Evolutionary conservation across 2,797 vertebrate genomes (phyloP), one percentile per base, ranked within the genome.

Genomic region (Poliocrania exsul): DNA sequence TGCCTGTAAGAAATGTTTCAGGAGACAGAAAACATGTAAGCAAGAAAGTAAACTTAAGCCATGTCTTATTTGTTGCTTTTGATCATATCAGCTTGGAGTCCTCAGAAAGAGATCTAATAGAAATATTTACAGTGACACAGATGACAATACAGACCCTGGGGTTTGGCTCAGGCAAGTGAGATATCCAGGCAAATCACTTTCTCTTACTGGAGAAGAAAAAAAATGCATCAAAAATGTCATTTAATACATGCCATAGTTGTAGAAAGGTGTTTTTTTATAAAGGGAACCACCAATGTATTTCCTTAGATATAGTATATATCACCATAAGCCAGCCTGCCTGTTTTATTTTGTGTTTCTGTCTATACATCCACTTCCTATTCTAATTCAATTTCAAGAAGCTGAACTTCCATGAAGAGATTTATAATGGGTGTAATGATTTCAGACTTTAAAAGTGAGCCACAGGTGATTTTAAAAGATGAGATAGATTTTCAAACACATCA

Each of bases 151-250:
- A 23, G 28, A 62, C 58, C 50, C 37, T 65, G 80, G 69, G 56
- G 19, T 81, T 88, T 81, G 49, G 25, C 53, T 91, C 72, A 94
- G 78, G 40, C 74, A 91, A 87, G 25, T 53, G 83, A 67, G 17
- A 87, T 85, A 80, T 64, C 85, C 61, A 60, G 57, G 50, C 31
- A 90, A 92, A 91, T 90, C 25, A 37, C 44, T 90, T 92, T 77
- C 94, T 90, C 90, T 72, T 88, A 82, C 72, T 82, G 56, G 58
- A 92, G 56, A 44, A 89, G n/a, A 35, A 83, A 80, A 89, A 73
- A 88, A 56, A 50, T 1, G 8, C 86, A 89, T 96, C 92, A 54
- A 93, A 91, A 96, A 85, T 95, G 86, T 94, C 70, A 79, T 86
- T 93, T 91, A 72, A 67, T 86, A 67, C 70, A 75, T 53, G 83